phyloP scores from a whole-genome alignment of 2,113 vertebrate genomes.

The Cephalopterus ornatus region DNA sequence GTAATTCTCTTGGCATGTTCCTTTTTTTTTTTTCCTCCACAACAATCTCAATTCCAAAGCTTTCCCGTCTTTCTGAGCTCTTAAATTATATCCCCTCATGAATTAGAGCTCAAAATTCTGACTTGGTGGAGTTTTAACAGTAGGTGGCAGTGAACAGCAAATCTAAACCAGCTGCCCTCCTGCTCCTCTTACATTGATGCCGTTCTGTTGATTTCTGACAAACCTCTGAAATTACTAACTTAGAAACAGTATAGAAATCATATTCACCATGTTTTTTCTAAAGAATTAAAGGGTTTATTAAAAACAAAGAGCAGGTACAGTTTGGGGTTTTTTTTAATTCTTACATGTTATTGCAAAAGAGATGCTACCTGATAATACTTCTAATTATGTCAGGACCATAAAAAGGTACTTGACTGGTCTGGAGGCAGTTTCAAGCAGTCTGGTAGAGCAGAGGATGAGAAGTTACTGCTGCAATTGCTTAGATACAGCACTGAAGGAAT shows the following conservation, averaged over 20 bases:
- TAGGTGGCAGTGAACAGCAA: conserved; percentile 42
- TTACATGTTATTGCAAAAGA: not conserved
- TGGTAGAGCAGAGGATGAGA: not conserved
- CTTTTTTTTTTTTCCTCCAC: no score
- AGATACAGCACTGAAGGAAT: not conserved
- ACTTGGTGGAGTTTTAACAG: not conserved
- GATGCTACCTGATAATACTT: not conserved
- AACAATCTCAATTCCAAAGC: not conserved
- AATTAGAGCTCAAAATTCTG: not conserved
- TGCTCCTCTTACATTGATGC: not conserved
- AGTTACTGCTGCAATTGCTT: not conserved
- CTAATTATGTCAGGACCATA: not conserved
- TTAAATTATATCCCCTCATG: not conserved
- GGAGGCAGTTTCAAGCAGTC: not conserved
- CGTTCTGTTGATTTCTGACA: not conserved
- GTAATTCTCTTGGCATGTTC: not conserved
- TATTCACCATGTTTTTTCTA: not conserved
- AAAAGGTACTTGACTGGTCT: not conserved
- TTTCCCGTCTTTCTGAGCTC: not conserved
- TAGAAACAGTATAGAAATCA: not conserved
- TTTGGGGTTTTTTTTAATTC: not conserved
- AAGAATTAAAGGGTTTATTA: not conserved
- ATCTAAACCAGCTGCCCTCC: not conserved
- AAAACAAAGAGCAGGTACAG: not conserved
- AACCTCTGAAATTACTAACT: not conserved